Evolutionary conservation across 2,888 invertebrate species (phyloP).

Genomic region (Leptinotarsa tumamoca): DNA sequence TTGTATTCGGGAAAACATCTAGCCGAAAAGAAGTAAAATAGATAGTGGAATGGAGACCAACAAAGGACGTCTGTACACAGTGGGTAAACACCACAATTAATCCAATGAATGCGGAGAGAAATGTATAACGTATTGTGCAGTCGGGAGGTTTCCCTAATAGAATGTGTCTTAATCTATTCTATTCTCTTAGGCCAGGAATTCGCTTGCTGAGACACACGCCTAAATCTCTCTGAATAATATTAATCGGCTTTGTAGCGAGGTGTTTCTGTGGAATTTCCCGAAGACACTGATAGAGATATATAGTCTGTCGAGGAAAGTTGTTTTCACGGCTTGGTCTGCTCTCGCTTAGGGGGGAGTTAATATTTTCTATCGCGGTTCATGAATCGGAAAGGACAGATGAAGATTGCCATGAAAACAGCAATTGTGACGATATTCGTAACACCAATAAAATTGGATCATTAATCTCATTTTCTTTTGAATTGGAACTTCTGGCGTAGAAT

Average conservation of each 20-base stretch:
- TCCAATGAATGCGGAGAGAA: conserved; percentile 40
- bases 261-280: conserved; percentile 35
- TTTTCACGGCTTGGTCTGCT: too few relatives aligned
- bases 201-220: conserved; percentile 45
- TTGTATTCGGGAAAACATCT: conserved; percentile 3
- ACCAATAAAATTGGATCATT: too few relatives aligned
- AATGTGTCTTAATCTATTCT: conserved; percentile 48
- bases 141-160: conserved; percentile 42
- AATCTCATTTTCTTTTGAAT: too few relatives aligned
- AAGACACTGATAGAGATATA: conserved; percentile 42
- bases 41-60: conserved; percentile 36
- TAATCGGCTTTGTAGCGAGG: conserved; percentile 44
- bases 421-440: too few relatives aligned
- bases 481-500: too few relatives aligned
- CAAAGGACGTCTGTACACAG: conserved; percentile 40
- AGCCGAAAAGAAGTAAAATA: conserved; percentile 28
- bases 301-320: neutral
- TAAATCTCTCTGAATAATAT: conserved; percentile 47
- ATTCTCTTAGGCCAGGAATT: conserved; percentile 42
- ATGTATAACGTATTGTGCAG: conserved; percentile 43
- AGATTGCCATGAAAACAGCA: too few relatives aligned
- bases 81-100: conserved; percentile 46
- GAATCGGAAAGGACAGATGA: too few relatives aligned
- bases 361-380: too few relatives aligned
- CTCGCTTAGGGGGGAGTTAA: too few relatives aligned